Conservation (phyloP, 1,140 invertebrate species). For the Ostrea denselamellosa region DNA sequence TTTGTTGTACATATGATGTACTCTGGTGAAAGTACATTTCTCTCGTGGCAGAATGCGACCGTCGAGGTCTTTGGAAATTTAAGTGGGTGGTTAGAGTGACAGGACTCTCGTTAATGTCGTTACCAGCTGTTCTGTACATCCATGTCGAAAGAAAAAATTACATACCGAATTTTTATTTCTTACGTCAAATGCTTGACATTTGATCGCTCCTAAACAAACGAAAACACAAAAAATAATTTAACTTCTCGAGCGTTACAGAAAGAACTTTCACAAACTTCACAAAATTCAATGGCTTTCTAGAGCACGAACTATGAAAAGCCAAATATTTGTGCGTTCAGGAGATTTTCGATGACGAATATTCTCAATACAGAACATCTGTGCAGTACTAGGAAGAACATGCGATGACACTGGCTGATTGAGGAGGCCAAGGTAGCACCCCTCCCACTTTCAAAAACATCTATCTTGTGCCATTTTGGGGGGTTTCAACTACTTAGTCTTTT, state of each 20-base stretch:
- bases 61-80: background rate
- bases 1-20: background rate
- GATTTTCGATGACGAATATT: no score
- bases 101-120: background rate
- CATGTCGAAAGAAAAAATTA: background rate
- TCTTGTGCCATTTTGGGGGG: no score
- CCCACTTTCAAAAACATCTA: no score
- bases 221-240: conserved; percentile 22
- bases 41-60: background rate
- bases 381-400: no score
- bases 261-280: conserved; percentile 18
- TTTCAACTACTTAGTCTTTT: no score
- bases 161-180: conserved; percentile 14
- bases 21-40: background rate
- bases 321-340: no score
- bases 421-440: no score
- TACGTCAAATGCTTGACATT: conserved; percentile 26
- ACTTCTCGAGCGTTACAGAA: background rate
- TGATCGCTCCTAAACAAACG: background rate
- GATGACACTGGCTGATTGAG: no score
- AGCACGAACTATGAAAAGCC: background rate
- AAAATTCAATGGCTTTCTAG: background rate
- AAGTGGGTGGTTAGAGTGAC: background rate
- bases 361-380: no score
- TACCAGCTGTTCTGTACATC: background rate